Evolutionary conservation across 1,140 invertebrate species (phyloP).

Genomic region (Bombyx mandarina): DNA sequence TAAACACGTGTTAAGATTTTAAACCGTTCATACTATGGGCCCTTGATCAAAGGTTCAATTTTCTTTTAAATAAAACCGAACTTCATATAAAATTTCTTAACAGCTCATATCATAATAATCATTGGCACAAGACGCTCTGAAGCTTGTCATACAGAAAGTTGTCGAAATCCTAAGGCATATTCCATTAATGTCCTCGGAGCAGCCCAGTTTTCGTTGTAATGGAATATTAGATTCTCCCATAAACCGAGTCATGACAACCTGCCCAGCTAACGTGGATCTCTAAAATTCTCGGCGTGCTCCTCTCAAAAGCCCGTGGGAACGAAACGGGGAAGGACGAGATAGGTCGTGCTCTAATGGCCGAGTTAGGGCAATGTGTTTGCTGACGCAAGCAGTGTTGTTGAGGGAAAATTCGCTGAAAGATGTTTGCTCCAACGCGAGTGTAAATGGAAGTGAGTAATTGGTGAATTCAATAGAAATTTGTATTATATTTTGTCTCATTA

Average conservation of each 20-base stretch:
- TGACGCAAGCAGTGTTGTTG: conserved; percentile 23
- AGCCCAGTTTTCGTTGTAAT: conserved; percentile 41
- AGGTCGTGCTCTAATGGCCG: conserved; percentile 13
- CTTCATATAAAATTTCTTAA: conserved; percentile 13
- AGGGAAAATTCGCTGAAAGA: conserved; percentile 26
- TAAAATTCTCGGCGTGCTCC: conserved; percentile 16
- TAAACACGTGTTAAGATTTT: too few species aligned
- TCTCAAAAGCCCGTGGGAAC: conserved; percentile 1
- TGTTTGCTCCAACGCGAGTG: conserved; percentile 28
- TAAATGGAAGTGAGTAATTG: conserved; percentile 13
- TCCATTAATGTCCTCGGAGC: conserved; percentile 39
- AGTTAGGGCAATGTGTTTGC: conserved; percentile 21
- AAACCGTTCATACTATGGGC: too few species aligned
- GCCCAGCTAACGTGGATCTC: conserved; percentile 34
- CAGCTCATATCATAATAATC: conserved; percentile 12
- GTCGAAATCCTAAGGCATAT: conserved; percentile 25
- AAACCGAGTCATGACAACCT: conserved; percentile 28
- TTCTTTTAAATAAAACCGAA: background rate
- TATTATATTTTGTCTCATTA: too few species aligned
- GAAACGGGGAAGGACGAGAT: background rate
- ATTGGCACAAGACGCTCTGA: conserved; percentile 1
- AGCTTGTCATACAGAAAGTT: conserved; percentile 13
- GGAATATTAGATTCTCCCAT: conserved; percentile 52
- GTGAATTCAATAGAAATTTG: background rate
- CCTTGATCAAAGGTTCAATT: too few species aligned